phyloP scores from a whole-genome alignment of 2,113 vertebrate species.

The Halichoerus grypus region DNA sequence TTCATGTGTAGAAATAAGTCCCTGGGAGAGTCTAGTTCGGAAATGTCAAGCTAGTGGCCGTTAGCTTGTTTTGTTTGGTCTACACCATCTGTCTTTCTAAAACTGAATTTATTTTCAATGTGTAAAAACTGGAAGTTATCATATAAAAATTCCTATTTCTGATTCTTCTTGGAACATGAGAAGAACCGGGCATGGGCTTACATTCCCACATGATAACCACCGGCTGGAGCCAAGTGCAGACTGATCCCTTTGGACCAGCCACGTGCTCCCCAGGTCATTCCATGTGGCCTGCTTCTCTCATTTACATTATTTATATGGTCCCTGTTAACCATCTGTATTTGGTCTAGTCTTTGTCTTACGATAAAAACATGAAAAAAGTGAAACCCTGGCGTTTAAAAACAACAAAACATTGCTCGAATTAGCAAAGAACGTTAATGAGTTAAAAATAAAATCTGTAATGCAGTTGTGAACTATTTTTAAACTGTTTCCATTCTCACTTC shows the following conservation, averaged over 20 bases:
- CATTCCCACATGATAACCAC: background rate
- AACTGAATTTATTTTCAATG: background rate
- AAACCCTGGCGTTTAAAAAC: background rate
- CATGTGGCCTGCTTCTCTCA: background rate
- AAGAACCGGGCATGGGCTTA: background rate
- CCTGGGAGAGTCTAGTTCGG: background rate
- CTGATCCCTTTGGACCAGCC: background rate
- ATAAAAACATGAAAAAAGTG: background rate
- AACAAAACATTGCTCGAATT: conserved; percentile 39
- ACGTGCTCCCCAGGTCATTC: background rate
- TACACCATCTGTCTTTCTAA: background rate
- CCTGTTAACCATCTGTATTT: background rate
- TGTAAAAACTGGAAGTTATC: background rate
- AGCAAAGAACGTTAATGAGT: background rate
- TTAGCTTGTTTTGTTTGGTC: background rate
- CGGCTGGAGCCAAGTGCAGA: accelerated
- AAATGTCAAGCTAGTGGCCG: background rate
- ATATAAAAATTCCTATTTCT: background rate
- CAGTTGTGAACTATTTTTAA: conserved; percentile 36
- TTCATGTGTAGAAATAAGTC: background rate
- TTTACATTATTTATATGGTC: background rate
- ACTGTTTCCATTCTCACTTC: conserved; percentile 10
- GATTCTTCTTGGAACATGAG: background rate
- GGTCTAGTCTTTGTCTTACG: background rate
- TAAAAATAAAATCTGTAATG: conserved; percentile 19